Evolutionary conservation across 2,888 invertebrate species (phyloP), one percentile per base, ranked within the genome.

Genomic region (Polyommatus iphigenia): DNA sequence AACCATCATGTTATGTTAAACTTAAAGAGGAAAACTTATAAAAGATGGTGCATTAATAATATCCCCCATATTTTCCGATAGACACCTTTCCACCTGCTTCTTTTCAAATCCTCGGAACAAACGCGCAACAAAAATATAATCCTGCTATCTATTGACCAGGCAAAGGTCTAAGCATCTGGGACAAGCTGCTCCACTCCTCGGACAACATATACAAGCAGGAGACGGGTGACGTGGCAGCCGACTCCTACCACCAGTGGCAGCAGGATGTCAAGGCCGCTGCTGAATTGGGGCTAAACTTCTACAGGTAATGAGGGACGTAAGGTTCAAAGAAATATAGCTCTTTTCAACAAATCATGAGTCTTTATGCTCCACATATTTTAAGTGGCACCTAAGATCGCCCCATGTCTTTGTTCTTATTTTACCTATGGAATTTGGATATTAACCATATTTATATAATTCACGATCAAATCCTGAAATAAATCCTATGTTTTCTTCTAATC

Each of bases 221-320:
- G 41, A 77, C 54, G 7, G 77, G 71, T 15, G 77, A 77, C 59
- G 71, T 77, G 57, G 77, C 77, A 0, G 71, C 71, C 8, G 72
- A 77, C 77, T 77, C 77, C 36, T 77, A 77, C 36, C 77, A 77
- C 72, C 72, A n/a, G 15, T 95, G 95, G 88, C 87, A 90, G 83
- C 90, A 94, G 77, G 96, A 96, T 83, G 91, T 96, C 0, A 85
- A 94, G 79, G 88, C 95, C 77, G 84, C 95, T 4, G 92, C 91
- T 76, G 86, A 93, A 32, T 81, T 96, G 6, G 95, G 95, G 2
- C 90, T 95, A 24, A 82, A 93, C 73, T 91, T 67, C 32, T 78
- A 78, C 50, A 59, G 78, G 78, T 78, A 94, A 85, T 32, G 59
- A 20, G 20, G 6, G 50, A 20, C 3, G 90, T 91, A 1, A 88